phyloP scores from a whole-genome alignment of 2,888 invertebrate genomes.

The Hypercompe scribonia region DNA sequence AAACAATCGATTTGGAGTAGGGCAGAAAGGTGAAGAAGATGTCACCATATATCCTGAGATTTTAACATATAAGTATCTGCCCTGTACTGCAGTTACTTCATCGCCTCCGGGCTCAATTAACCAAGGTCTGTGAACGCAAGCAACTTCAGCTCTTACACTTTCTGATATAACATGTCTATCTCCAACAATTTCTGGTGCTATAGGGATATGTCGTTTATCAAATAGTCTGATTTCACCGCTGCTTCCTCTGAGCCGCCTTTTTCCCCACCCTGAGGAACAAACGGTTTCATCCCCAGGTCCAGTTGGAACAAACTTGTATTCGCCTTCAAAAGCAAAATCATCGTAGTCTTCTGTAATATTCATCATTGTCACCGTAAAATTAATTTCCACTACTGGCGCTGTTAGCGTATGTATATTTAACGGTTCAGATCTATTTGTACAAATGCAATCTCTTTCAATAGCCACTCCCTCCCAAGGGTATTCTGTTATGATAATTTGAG shows the following conservation, averaged over 20 bases:
- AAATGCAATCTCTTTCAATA: constrained; percentile 90
- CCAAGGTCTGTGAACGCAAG: constrained; percentile 92
- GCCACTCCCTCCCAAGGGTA: constrained; percentile 90
- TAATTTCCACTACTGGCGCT: constrained; percentile 90
- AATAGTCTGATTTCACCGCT: constrained; percentile 91
- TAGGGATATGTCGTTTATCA: constrained; percentile 85
- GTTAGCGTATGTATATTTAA: constrained; percentile 89
- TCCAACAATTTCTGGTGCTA: constrained; percentile 78
- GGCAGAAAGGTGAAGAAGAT: constrained; percentile 84
- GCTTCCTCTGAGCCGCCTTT: constrained; percentile 88
- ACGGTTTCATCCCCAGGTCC: constrained; percentile 85
- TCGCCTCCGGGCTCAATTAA: constrained; percentile 92
- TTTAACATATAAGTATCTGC: constrained; percentile 90
- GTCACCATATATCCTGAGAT: constrained; percentile 89
- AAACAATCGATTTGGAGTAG: constrained; percentile 90
- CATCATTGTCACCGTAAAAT: constrained; percentile 92
- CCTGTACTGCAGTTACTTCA: constrained; percentile 86
- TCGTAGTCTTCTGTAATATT: constrained; percentile 93
- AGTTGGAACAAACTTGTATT: constrained; percentile 88
- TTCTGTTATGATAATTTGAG: constrained; percentile 89
- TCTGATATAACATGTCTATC: constrained; percentile 84
- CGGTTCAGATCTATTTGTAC: constrained; percentile 89
- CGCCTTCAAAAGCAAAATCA: constrained; percentile 92
- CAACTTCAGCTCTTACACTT: constrained; percentile 84
- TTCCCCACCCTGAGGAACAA: constrained; percentile 89